Evolutionary conservation across 2,888 invertebrate genomes (phyloP).

Genomic region (Philereme vetulata): DNA sequence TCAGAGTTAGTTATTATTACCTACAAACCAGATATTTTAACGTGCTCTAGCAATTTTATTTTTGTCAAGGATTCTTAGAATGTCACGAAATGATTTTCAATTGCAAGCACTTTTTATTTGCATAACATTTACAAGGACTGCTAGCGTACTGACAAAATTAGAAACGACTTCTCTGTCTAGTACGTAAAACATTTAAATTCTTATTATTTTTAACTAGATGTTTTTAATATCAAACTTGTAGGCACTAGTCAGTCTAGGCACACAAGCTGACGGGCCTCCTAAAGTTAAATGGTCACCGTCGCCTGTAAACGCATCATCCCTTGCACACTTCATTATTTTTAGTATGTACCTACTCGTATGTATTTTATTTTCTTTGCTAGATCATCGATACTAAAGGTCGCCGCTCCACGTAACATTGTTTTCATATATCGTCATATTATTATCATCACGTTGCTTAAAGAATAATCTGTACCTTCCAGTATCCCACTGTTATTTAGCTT

Average conservation of each 20-base stretch:
- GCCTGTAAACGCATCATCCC: not conserved
- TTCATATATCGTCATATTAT: slow-evolving; percentile 6
- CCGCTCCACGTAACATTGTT: slow-evolving; percentile 13
- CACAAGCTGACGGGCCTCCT: too few species aligned
- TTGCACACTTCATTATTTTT: not conserved
- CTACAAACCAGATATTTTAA: slow-evolving; percentile 23
- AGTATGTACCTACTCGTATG: not conserved
- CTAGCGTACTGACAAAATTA: not conserved
- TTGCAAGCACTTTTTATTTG: not conserved
- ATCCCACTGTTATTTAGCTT: not conserved
- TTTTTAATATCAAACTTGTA: too few species aligned
- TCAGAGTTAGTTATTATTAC: slow-evolving; percentile 28
- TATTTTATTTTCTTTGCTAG: not conserved
- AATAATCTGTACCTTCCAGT: not conserved
- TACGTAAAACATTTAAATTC: too few species aligned
- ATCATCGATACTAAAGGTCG: slow-evolving; percentile 14
- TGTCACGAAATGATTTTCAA: slow-evolving; percentile 5
- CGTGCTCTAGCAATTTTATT: slow-evolving; percentile 15
- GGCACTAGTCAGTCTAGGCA: too few species aligned
- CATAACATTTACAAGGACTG: not conserved
- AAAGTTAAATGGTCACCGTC: too few species aligned
- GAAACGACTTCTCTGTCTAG: not conserved
- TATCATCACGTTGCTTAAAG: slow-evolving; percentile 12
- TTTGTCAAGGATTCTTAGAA: slow-evolving; percentile 27
- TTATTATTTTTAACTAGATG: too few species aligned